These are phyloP conservation scores for Chouioia cunea DNA, from an alignment of 2,888 invertebrate species.

Conservation along the genomic window DNA sequence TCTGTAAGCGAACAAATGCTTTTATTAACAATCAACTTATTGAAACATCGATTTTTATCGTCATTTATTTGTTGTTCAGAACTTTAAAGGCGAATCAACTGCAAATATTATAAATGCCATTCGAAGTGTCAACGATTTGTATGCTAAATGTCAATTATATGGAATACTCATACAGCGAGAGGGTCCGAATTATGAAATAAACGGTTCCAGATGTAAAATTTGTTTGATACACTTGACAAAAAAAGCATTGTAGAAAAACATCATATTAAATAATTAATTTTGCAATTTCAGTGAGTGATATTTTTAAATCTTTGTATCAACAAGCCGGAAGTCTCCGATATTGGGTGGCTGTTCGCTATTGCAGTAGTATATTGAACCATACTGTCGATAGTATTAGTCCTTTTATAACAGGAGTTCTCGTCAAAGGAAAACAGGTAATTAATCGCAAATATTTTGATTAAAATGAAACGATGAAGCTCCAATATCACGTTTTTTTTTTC, in stretches of 20 bases:
- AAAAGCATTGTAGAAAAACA: neutral
- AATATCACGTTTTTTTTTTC: constrained; percentile 41
- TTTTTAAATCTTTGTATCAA: constrained; percentile 81
- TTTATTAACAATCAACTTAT: neutral
- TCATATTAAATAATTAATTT: constrained; percentile 29
- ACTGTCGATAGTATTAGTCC: constrained; percentile 98
- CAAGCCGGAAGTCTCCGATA: constrained; percentile 87
- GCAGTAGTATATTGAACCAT: constrained; percentile 92
- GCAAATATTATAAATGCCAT: constrained; percentile 82
- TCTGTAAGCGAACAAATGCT: constrained; percentile 62
- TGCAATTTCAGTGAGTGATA: constrained; percentile 74
- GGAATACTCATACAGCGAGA: constrained; percentile 86
- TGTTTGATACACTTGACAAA: constrained; percentile 8
- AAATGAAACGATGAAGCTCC: neutral
- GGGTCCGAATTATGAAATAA: constrained; percentile 83
- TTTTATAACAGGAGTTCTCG: constrained; percentile 96
- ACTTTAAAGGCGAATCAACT: constrained; percentile 76
- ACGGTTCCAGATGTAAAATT: constrained; percentile 63
- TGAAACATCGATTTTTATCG: neutral
- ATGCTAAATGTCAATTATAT: constrained; percentile 85
- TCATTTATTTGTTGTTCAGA: constrained; percentile 64
- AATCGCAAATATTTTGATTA: constrained; percentile 29
- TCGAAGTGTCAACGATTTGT: constrained; percentile 78
- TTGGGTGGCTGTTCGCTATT: constrained; percentile 95
- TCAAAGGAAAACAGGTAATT: constrained; percentile 96